These are phyloP conservation scores for Lasiommata megera DNA, from an alignment of 2,888 invertebrate genomes.

Conservation along the genomic window DNA sequence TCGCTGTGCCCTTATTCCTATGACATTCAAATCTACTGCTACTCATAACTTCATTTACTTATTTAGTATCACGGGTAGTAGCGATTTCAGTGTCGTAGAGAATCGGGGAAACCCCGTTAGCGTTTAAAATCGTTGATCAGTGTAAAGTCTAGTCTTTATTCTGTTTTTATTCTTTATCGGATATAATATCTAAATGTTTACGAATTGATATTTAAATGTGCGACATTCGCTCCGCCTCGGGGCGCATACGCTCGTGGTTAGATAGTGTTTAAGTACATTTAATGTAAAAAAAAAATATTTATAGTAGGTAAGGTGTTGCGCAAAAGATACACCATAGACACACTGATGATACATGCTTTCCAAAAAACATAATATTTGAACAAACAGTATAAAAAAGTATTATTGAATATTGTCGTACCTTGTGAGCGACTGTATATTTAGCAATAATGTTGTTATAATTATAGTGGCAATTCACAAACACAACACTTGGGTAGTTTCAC, in stretches of 20 bases:
- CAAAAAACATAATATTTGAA: no score
- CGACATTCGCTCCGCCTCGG: conserved; percentile 59
- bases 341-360: no score
- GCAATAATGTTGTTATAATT: no score
- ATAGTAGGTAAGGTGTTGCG: conserved; percentile 56
- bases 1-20: conserved; percentile 37
- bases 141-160: conserved; percentile 82
- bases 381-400: no score
- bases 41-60: not conserved
- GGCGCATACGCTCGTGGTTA: conserved; percentile 74
- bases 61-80: not conserved
- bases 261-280: conserved; percentile 76
- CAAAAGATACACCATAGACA: no score
- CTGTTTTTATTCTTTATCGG: conserved; percentile 76
- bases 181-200: conserved; percentile 72
- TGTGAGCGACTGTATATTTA: no score
- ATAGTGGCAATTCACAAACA: no score
- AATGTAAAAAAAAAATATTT: conserved; percentile 63
- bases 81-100: not conserved
- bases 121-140: conserved; percentile 76
- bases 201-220: conserved; percentile 77
- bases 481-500: no score
- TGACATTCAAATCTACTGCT: not conserved
- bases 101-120: conserved; percentile 49
- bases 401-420: no score